A percentile compares a stretch with the other conserved stretches of the same genome.
These are phyloP conservation scores for Anthoscopus minutus DNA, from an alignment of 2,113 vertebrate genomes.

Conservation along the genomic window DNA sequence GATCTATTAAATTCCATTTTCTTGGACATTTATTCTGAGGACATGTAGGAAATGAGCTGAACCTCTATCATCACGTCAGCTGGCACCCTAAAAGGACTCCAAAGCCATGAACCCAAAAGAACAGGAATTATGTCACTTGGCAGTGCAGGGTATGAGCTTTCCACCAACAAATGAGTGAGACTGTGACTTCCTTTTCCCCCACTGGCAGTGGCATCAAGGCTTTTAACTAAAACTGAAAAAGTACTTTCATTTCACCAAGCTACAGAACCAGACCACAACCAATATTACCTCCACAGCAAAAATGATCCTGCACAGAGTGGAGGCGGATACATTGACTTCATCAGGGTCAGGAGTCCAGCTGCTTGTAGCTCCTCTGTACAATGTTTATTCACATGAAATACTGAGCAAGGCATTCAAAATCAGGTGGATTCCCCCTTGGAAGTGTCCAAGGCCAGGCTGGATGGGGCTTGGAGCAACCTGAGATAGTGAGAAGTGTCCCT, in stretches of 20 bases:
- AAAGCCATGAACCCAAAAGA: not conserved
- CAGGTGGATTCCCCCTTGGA: not conserved
- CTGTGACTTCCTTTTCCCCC: not conserved
- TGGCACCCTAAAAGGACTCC: not conserved
- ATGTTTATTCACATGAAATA: not conserved
- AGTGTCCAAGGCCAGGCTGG: not conserved
- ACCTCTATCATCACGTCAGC: not conserved
- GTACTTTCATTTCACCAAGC: not conserved
- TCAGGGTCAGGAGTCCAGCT: not conserved
- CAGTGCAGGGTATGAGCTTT: not conserved
- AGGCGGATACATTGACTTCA: fast-evolving
- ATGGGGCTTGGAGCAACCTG: not conserved
- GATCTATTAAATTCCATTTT: conserved; percentile 43
- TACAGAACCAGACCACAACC: not conserved
- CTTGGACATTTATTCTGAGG: not conserved
- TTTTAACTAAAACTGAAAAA: not conserved
- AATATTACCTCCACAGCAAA: not conserved
- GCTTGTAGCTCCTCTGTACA: not conserved
- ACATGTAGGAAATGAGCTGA: not conserved
- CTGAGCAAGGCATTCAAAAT: not conserved
- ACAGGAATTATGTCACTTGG: not conserved
- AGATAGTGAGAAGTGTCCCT: not conserved
- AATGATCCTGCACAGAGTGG: not conserved
- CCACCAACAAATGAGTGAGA: not conserved
- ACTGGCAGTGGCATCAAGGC: not conserved